Conservation (phyloP, 1,140 invertebrate species). For the Teleogryllus occipitalis region DNA sequence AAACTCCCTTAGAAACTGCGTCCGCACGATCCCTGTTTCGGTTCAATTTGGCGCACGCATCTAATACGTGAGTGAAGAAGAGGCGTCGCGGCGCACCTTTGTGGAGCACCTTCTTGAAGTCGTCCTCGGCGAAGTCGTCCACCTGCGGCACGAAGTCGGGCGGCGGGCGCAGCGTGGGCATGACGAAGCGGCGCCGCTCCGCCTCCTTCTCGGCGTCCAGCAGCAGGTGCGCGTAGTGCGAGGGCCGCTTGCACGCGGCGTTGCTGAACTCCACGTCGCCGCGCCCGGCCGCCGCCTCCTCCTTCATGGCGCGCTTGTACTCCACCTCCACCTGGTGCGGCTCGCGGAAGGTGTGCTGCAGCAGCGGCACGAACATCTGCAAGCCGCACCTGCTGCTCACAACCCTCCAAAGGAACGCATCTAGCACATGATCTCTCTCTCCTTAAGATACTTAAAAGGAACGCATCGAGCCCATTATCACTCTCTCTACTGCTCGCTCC, state of each 20-base stretch:
- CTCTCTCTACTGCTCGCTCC: too few relatives aligned
- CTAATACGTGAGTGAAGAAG: too few relatives aligned
- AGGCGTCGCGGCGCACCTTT: background rate
- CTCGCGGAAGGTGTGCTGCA: background rate
- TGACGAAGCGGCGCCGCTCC: background rate
- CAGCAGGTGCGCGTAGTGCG: background rate
- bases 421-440: too few relatives aligned
- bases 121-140: background rate
- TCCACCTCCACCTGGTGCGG: background rate
- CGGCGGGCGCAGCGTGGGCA: background rate
- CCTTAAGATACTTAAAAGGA: too few relatives aligned
- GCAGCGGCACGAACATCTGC: background rate
- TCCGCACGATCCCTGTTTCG: too few relatives aligned
- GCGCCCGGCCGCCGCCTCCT: background rate
- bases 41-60: too few relatives aligned
- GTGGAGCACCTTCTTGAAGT: background rate
- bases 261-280: background rate
- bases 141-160: background rate
- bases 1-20: too few relatives aligned
- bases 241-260: background rate
- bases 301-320: background rate
- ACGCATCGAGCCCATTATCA: too few relatives aligned
- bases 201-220: background rate
- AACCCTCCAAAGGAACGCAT: too few relatives aligned
- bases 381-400: too few relatives aligned